Conservation (phyloP, 2,888 invertebrate species). For the Belgica antarctica region DNA sequence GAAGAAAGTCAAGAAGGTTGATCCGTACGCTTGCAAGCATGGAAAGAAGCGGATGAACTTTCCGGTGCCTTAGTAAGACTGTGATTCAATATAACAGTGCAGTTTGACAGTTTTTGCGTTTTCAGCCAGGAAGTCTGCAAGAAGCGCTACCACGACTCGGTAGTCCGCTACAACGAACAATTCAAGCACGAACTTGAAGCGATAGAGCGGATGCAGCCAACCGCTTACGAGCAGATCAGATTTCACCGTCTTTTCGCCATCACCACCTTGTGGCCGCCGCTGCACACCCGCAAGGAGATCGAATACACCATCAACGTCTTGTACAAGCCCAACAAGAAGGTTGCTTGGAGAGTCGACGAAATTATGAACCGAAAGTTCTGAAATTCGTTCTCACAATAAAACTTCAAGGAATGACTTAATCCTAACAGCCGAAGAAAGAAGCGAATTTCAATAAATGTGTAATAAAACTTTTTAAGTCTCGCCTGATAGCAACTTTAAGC, state of each 20-base stretch:
- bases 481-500: background rate
- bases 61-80: slow-evolving; percentile 30
- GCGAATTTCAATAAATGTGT: background rate
- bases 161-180: slow-evolving; percentile 29
- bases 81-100: background rate
- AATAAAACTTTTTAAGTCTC: background rate
- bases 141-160: slow-evolving; percentile 36
- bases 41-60: slow-evolving; percentile 32
- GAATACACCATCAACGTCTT: slow-evolving; percentile 47
- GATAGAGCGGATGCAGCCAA: slow-evolving; percentile 32
- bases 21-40: slow-evolving; percentile 32
- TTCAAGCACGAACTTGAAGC: slow-evolving; percentile 24
- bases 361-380: background rate
- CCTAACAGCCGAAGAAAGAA: background rate
- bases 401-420: background rate
- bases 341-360: slow-evolving; percentile 12
- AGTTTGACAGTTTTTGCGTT: too few relatives aligned
- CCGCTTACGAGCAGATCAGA: slow-evolving; percentile 37
- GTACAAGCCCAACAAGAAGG: slow-evolving; percentile 9
- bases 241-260: slow-evolving; percentile 51
- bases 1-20: slow-evolving; percentile 22
- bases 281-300: slow-evolving; percentile 54
- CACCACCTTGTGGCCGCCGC: slow-evolving; percentile 54
- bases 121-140: slow-evolving; percentile 31
- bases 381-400: background rate